Evolutionary conservation across 2,113 vertebrate species (phyloP), one percentile per base, ranked within the genome.

Genomic region (Rhinopomastus cyanomelas): DNA sequence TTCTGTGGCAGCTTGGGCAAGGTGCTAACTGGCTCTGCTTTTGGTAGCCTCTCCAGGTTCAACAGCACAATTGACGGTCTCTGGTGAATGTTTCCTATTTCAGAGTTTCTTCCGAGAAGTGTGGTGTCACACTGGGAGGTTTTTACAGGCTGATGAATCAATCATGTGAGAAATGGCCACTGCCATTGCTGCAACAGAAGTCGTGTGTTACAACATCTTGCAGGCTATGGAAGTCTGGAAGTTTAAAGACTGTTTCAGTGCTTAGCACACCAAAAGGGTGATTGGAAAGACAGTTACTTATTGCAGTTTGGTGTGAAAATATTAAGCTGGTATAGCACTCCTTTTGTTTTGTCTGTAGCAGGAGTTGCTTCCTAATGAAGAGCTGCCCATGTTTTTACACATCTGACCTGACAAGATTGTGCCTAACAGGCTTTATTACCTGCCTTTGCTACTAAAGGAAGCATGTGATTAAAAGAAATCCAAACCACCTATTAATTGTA

Each of bases 1-100:
- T 56, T 57, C 1, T 5, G 5, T 12, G 61, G 79, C 61, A 88
- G 72, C 39, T 55, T 4, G 7, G 53, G 48, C 16, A 25, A 27
- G 52, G 9, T 32, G 21, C 48, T 85, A 3, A 32, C 57, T 79
- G 71, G 29, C 61, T 59, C 56, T 86, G 49, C 22, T 60, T 65
- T 32, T 13, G 44, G 68, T 53, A 22, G 15, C 62, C 39, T 23
- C 29, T 2, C 1, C 3, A 37, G 9, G 53, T 48, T 73, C 39
- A 53, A 17, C 2, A 12, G 46, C 14, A 6, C 0, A 0, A 4
- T 34, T 25, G 60, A 34, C 1, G 3, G 53, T 30, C 68, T 39
- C 29, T 49, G 61, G 34, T 21, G 30, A 26, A 26, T 34, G 5
- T 62, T 53, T 18, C 44, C 3, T 51, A 6, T 62, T 65, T 78